Evolutionary conservation across 2,113 vertebrate genomes (phyloP), one percentile per base, ranked within the genome.

Genomic region (Hydrolagus affinis): DNA sequence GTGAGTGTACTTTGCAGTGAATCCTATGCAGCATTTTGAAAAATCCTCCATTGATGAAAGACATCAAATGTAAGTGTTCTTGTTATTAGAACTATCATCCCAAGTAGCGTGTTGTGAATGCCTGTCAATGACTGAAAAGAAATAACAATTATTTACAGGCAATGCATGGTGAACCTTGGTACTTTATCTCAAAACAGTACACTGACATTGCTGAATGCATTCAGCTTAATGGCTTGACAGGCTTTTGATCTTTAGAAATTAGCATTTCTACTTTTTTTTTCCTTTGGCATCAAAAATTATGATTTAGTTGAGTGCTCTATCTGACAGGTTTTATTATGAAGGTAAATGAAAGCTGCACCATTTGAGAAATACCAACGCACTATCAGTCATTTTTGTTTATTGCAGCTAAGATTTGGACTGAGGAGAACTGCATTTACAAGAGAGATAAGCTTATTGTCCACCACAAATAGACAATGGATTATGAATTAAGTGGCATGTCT

Each of bases 401-500:
- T 91, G 89, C 91, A 93, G 93, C 90, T 91, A 44, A 3, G 44
- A 89, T 88, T 91, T 88, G 86, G 89, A 92, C 91, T 91, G 74
- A 91, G 90, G 92, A 91, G 89, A 92, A 90, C 92, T 88, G 86
- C 91, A 90, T 93, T 94, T 93, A 90, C 92, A 90, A 87, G 88
- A 86, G 89, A 93, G 92, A 94, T 93, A 93, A 92, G 88, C 88
- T 88, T 89, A 89, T 91, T 88, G 90, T 92, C 91, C 90, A 91
- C 88, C 91, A 93, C 90, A 93, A 94, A 93, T 93, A 93, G 93
- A 92, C 92, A 91, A 87, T 88, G 88, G 89, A 90, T 93, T 92
- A 90, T 93, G 92, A 92, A 93, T 93, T 94, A 93, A 94, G 92
- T 90, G 90, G 89, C 87, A 74, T 90, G 90, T 92, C 91, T 92